Evolutionary conservation across 2,113 vertebrate genomes (phyloP), one percentile per base, ranked within the genome.

Genomic region (Dromas ardeola): DNA sequence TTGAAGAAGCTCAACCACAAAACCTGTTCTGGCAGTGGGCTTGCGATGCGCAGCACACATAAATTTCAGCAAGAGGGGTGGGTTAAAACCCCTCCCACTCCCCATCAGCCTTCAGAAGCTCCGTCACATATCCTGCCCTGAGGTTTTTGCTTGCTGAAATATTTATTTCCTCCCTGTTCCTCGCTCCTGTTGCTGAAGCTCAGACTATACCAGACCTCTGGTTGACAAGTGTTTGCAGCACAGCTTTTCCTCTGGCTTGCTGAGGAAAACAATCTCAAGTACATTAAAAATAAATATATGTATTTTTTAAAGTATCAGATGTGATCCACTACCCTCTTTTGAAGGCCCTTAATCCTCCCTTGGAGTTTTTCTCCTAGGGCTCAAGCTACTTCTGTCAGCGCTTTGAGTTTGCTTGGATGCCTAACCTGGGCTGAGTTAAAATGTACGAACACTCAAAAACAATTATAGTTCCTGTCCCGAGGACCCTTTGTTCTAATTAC

Each of bases 401-500:
- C 40, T 86, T 85, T 62, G 40, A 72, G 42, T 81, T 87, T 87
- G 27, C 70, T 78, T 81, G 52, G 32, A 77, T 88, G 67, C 45
- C 19, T 95, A 94, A 95, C 86, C 80, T 92, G 86, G 45, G 49
- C 67, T 88, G 61, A 86, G 71, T 89, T 95, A 95, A 94, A 94
- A 77, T 36, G 42, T 52, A 92, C 0, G 23, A 94, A 76, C 72
- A 77, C 55, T 87, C 74, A 85, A 69, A 90, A 26, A 10, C 53
- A 81, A 82, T 93, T 96, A 72, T 5, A 74, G 18, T 63, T 58
- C 27, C 63, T 88, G 52, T 62, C 65, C 78, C 0, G 0, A 45
- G 45, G 72, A 93, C 34, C 32, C 69, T 94, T 95, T 88, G 63
- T 89, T 97, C 84, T 73, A 81, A 95, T 93, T 94, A 80, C 40